Evolutionary conservation across 2,888 invertebrate species (phyloP), one percentile per base, ranked within the genome.

Genomic region (Coecobrya sp.): DNA sequence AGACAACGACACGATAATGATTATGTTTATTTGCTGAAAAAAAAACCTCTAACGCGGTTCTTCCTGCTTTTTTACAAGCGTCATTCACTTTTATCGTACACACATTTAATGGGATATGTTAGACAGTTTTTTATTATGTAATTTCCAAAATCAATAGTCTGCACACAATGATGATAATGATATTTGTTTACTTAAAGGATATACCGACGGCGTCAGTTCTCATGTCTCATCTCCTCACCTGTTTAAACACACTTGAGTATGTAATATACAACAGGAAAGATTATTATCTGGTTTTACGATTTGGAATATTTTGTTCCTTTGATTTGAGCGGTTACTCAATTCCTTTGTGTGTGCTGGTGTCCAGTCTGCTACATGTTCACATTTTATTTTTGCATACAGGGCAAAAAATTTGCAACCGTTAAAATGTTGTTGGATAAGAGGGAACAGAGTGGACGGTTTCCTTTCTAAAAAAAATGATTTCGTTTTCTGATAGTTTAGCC

Each of bases 101-200:
- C 65, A n/a, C 13, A 5, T 65, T 65, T 68, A 7, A 68, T 68
- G 68, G 10, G 30, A 27, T 2, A 49, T 11, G 11, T 0, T 5
- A 27, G 65, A 16, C 68, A 16, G 16, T 36, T 49, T 30, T 68
- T 68, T 68, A 68, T 68, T 68, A 68, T 68, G 36, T 7, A 10
- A 68, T 1, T 68, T 68, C 68, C 68, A 68, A 68, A 68, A 68
- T 68, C 68, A 30, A 68, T 68, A 25, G 68, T 68, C 27, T 68
- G 30, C 68, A 10, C 13, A 59, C 2, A 7, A 25, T 65, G 8
- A 65, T 68, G 22, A 30, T 68, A 68, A 68, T 68, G 16, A 5
- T 68, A 68, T 1, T 11, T 19, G 22, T 22, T 4, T 36, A 36
- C 10, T 49, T 49, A 49, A 3, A 3, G 10, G 11, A 49, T 10